Base-by-base conservation (phyloP, 2,797 vertebrate species). In the Furcifer pardalis region DNA sequence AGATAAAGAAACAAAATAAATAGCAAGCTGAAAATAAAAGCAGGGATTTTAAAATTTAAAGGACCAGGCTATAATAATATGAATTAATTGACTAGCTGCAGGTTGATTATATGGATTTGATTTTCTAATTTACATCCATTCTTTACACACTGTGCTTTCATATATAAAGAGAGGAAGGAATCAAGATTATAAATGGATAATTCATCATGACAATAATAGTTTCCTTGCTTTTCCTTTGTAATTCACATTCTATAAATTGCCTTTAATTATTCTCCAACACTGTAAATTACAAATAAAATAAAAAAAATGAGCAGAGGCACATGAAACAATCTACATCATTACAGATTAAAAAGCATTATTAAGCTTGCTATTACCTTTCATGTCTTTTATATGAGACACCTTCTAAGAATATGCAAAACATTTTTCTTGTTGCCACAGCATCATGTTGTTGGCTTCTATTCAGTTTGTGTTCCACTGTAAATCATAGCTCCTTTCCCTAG, bases 331-430 rank as follows among this genome's bases (percentile, higher is more conserved):
- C 46, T 40, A 19, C 59, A 84, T 35, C 27, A 52, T 63, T 84
- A 40, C 35, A 73, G 52, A 30, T n/a, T 35, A 17, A 32, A 62
- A 6, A 21, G 44, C 40, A n/a, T 3, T 65, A 35, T 23, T 68
- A 35, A 68, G 44, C 49, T 77, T 42, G 71, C 63, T 63, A 72
- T 46, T 37, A 30, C 40, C 25, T 81, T 49, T 35, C 63, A 62
- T 40, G 52, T 60, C 27, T 81, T 60, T 77, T 40, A 71, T 68
- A 60, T 69, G 72, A 49, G 37, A n/a, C 42, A 60, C 60, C 42
- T 81, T 77, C 40, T 68, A 86, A 81, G 35, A 62, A 80, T 66
- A 85, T 65, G 71, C 62, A 85, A 75, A 80, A 62, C 73, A 76
- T 69, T 86, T 81, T 60, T 17, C 79, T 69, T 62, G 52, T 71